A percentile compares a stretch with the other conserved stretches of the same genome.
These are phyloP conservation scores for Phasia obesa DNA, from an alignment of 2,888 invertebrate genomes.

Conservation along the genomic window DNA sequence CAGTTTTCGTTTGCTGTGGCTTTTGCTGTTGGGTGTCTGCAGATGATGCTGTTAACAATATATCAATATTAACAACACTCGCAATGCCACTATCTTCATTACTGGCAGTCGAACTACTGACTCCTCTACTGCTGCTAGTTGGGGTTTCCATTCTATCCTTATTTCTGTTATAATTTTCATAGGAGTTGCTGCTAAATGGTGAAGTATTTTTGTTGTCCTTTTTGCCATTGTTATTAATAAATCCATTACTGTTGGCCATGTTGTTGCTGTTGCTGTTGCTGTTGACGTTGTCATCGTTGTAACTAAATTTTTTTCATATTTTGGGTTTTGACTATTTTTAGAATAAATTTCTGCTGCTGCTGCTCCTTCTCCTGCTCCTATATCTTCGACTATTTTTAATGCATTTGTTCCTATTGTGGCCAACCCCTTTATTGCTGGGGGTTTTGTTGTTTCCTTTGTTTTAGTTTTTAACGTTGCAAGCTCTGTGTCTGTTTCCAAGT, in stretches of 20 bases:
- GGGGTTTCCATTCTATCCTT: constrained; percentile 71
- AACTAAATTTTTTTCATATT: constrained; percentile 54
- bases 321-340: constrained; percentile 38
- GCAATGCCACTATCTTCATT: constrained; percentile 72
- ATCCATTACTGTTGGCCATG: constrained; percentile 69
- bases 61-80: constrained; percentile 80
- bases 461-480: constrained; percentile 73
- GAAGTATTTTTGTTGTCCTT: constrained; percentile 48
- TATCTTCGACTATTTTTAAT: background rate
- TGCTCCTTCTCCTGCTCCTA: background rate
- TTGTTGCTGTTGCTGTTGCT: constrained; percentile 66
- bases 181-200: constrained; percentile 48
- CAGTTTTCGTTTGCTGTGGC: constrained; percentile 57
- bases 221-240: constrained; percentile 48
- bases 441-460: constrained; percentile 22
- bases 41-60: constrained; percentile 80
- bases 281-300: background rate
- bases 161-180: constrained; percentile 35
- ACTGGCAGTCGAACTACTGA: constrained; percentile 49
- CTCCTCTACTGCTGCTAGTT: constrained; percentile 52
- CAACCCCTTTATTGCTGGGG: background rate
- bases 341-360: constrained; percentile 7
- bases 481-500: constrained; percentile 59
- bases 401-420: constrained; percentile 7
- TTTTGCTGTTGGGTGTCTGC: constrained; percentile 73